These are phyloP conservation scores for Maniola hyperantus DNA, from an alignment of 2,888 invertebrate species.

Conservation along the genomic window DNA sequence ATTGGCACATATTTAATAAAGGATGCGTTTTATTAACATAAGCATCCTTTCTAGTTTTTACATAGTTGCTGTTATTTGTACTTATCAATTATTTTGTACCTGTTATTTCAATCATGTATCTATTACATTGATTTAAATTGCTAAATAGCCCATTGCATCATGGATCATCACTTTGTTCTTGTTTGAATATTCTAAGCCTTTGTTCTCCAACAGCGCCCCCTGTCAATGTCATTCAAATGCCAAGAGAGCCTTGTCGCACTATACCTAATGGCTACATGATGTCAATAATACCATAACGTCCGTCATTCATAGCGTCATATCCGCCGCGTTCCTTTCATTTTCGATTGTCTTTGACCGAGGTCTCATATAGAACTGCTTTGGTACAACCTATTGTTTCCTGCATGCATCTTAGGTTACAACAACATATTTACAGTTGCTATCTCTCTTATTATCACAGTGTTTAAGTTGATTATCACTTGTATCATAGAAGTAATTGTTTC, in stretches of 20 bases:
- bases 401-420: conserved; percentile 20
- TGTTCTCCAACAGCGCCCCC: too few species aligned
- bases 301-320: conserved; percentile 59
- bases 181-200: too few species aligned
- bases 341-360: conserved; percentile 78
- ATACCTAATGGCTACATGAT: background rate
- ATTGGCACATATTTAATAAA: conserved; percentile 18
- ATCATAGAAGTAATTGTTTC: background rate
- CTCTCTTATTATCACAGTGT: background rate
- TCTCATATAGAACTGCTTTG: conserved; percentile 54
- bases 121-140: background rate
- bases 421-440: background rate
- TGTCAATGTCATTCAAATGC: too few species aligned
- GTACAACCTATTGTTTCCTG: conserved; percentile 53
- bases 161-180: background rate
- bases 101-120: conserved; percentile 1
- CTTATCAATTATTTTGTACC: background rate
- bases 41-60: conserved; percentile 26
- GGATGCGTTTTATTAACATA: conserved; percentile 24
- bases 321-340: conserved; percentile 75
- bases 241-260: too few species aligned
- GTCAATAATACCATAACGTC: conserved; percentile 42
- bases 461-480: conserved; percentile 6
- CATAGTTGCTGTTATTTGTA: conserved; percentile 2
- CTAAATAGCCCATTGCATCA: background rate